These are phyloP conservation scores for Neopipo cinnamomea DNA, from an alignment of 2,113 vertebrate species.

Conservation along the genomic window DNA sequence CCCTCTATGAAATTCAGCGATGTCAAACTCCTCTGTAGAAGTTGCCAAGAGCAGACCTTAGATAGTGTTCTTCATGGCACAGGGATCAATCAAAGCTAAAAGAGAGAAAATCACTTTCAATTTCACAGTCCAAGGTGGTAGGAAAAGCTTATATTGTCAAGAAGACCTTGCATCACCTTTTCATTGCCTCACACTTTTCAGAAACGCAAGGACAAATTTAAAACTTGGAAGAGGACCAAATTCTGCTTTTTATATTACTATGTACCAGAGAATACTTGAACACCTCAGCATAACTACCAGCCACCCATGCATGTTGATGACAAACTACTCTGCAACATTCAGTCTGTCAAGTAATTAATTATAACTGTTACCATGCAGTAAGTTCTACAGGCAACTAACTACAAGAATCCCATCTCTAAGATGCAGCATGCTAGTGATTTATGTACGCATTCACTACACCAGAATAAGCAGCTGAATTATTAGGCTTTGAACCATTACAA, in stretches of 20 bases:
- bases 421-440: background rate
- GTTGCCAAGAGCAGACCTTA: background rate
- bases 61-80: background rate
- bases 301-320: background rate
- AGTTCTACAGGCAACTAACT: background rate
- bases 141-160: background rate
- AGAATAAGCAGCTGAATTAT: constrained; percentile 28
- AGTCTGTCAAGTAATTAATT: constrained; percentile 50
- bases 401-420: background rate
- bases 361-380: background rate
- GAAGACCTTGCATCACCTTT: background rate
- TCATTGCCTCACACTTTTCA: background rate
- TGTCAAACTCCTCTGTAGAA: background rate
- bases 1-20: fast-evolving
- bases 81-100: background rate
- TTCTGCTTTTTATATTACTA: background rate
- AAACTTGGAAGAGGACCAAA: constrained; percentile 4
- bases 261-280: background rate
- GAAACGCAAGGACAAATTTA: constrained; percentile 21
- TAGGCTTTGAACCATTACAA: constrained; percentile 17
- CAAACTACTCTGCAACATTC: background rate
- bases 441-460: background rate
- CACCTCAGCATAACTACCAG: background rate
- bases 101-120: background rate
- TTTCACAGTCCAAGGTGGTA: background rate